Percentiles rank a stretch among this genome's conserved stretches.
Conservation (phyloP, 2,888 invertebrate species). For the Catocala sponsa region DNA sequence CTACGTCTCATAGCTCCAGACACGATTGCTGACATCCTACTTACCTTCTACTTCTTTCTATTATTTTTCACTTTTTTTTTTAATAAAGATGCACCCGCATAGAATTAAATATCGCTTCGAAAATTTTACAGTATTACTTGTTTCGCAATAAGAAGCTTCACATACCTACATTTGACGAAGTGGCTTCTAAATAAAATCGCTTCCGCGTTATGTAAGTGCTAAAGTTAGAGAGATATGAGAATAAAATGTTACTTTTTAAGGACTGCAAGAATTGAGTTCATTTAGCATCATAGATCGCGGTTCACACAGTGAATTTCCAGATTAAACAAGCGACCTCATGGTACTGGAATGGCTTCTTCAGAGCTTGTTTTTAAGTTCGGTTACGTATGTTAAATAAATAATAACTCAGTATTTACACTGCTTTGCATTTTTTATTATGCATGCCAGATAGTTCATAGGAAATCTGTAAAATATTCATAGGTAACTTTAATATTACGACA, state of each 20-base stretch:
- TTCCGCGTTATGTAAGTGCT: slow-evolving; percentile 82
- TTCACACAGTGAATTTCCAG: slow-evolving; percentile 76
- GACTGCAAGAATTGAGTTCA: slow-evolving; percentile 74
- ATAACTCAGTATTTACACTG: slow-evolving; percentile 77
- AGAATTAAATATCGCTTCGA: slow-evolving; percentile 82
- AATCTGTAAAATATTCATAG: slow-evolving; percentile 70
- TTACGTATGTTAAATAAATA: slow-evolving; percentile 65
- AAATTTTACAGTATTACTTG: slow-evolving; percentile 69
- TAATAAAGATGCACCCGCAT: slow-evolving; percentile 85
- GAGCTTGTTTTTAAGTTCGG: slow-evolving; percentile 82
- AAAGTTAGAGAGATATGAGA: slow-evolving; percentile 70
- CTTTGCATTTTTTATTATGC: slow-evolving; percentile 87
- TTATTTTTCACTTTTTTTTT: slow-evolving; percentile 83
- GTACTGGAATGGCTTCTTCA: slow-evolving; percentile 86
- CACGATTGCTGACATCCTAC: slow-evolving; percentile 83
- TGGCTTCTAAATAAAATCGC: slow-evolving; percentile 81
- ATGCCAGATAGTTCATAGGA: slow-evolving; percentile 84
- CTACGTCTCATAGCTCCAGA: slow-evolving; percentile 83
- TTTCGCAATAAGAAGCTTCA: slow-evolving; percentile 82
- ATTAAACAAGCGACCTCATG: slow-evolving; percentile 70
- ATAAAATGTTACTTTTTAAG: slow-evolving; percentile 61
- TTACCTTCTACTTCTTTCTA: slow-evolving; percentile 82
- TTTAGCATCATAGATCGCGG: slow-evolving; percentile 79
- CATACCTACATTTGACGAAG: slow-evolving; percentile 72
- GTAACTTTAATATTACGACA: slow-evolving; percentile 41